These are phyloP conservation scores for Psilopogon haemacephalus DNA, from an alignment of 2,113 vertebrate genomes.

Conservation along the genomic window DNA sequence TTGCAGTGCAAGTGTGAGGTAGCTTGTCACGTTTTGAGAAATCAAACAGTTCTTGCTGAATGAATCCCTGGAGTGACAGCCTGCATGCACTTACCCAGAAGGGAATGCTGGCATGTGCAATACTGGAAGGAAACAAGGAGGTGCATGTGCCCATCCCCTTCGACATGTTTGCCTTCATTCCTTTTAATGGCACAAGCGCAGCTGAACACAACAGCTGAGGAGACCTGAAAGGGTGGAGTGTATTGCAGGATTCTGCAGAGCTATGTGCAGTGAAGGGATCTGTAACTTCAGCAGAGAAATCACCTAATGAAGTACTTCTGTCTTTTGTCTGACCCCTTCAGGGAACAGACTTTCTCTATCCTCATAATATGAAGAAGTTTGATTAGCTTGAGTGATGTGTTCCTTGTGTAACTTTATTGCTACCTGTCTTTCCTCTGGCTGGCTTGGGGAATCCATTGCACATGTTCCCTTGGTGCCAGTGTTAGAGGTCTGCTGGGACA, in stretches of 20 bases:
- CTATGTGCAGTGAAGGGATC: neutral
- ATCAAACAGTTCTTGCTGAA: neutral
- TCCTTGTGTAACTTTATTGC: neutral
- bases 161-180: neutral
- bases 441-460: neutral
- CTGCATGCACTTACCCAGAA: accelerated
- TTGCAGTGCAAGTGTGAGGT: neutral
- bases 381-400: neutral
- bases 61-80: neutral
- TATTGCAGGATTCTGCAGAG: neutral
- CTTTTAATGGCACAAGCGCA: neutral
- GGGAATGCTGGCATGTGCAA: neutral
- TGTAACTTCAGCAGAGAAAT: neutral
- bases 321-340: neutral
- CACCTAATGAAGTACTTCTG: neutral
- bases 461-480: neutral
- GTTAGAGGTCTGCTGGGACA: neutral
- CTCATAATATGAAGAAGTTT: neutral
- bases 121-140: neutral
- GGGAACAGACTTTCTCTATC: neutral
- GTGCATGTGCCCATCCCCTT: neutral
- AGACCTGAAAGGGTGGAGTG: neutral
- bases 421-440: neutral
- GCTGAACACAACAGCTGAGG: neutral
- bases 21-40: neutral